Percentiles rank a stretch among this genome's conserved stretches.
phyloP scores from a whole-genome alignment of 2,888 invertebrate species.

The Aquatica leii region DNA sequence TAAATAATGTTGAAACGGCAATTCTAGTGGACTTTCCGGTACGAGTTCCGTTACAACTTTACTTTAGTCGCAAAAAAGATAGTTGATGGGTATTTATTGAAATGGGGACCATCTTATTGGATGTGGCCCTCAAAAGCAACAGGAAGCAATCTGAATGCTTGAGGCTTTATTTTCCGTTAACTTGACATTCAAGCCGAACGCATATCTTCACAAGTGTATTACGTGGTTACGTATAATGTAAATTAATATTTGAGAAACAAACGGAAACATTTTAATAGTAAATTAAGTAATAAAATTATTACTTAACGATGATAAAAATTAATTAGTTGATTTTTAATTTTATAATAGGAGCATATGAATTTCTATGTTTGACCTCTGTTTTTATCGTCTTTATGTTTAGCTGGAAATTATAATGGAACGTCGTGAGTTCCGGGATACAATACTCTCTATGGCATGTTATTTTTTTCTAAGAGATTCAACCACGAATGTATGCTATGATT shows the following conservation, averaged over 20 bases:
- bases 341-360: background rate
- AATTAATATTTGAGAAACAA: no score
- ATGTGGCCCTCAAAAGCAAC: constrained; percentile 45
- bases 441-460: constrained; percentile 26
- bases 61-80: constrained; percentile 31
- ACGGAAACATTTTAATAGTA: no score
- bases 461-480: constrained; percentile 14
- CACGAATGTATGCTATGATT: constrained; percentile 20
- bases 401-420: constrained; percentile 38
- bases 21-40: constrained; percentile 37
- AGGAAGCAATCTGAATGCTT: constrained; percentile 45
- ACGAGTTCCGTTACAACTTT: constrained; percentile 41
- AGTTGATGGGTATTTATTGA: constrained; percentile 32
- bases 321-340: no score
- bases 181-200: constrained; percentile 44
- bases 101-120: constrained; percentile 36
- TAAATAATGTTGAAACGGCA: constrained; percentile 31
- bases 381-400: constrained; percentile 38
- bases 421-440: constrained; percentile 43
- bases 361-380: constrained; percentile 33
- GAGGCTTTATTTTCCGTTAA: constrained; percentile 46
- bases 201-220: constrained; percentile 28
- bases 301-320: no score
- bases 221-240: constrained; percentile 6
- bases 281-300: no score